Conservation (phyloP, 2,888 invertebrate species). For the Julus scandinavius region DNA sequence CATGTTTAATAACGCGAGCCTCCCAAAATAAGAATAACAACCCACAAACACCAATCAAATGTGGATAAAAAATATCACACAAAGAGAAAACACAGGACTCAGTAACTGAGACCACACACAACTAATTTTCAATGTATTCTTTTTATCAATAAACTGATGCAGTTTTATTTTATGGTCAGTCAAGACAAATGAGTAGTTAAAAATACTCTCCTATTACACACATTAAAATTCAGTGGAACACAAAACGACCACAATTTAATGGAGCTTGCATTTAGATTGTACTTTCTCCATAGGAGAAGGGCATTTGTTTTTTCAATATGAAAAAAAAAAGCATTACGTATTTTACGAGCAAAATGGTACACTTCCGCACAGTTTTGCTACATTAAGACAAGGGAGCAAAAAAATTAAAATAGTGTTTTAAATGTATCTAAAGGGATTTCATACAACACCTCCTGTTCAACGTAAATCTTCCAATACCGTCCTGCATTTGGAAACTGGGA, state of each 20-base stretch:
- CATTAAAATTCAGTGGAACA: constrained; percentile 12
- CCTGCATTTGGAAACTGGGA: constrained; percentile 95
- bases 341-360: neutral
- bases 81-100: constrained; percentile 58
- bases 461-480: constrained; percentile 98
- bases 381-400: neutral
- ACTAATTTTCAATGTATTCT: constrained; percentile 48
- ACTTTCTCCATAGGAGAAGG: constrained; percentile 16
- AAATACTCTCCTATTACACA: constrained; percentile 50
- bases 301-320: constrained; percentile 25
- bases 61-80: constrained; percentile 46
- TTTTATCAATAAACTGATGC: constrained; percentile 51
- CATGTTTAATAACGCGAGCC: neutral
- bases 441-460: constrained; percentile 87
- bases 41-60: neutral
- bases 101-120: constrained; percentile 58
- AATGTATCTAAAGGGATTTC: constrained; percentile 48
- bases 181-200: constrained; percentile 17
- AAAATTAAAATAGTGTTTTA: constrained; percentile 33
- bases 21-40: neutral
- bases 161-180: constrained; percentile 53
- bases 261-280: neutral
- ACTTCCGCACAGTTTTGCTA: neutral
- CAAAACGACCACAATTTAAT: constrained; percentile 10
- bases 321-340: constrained; percentile 14